A percentile compares a stretch with the other conserved stretches of the same genome.
Conservation (phyloP, 2,113 vertebrate species). For the Osmerus eperlanus region DNA sequence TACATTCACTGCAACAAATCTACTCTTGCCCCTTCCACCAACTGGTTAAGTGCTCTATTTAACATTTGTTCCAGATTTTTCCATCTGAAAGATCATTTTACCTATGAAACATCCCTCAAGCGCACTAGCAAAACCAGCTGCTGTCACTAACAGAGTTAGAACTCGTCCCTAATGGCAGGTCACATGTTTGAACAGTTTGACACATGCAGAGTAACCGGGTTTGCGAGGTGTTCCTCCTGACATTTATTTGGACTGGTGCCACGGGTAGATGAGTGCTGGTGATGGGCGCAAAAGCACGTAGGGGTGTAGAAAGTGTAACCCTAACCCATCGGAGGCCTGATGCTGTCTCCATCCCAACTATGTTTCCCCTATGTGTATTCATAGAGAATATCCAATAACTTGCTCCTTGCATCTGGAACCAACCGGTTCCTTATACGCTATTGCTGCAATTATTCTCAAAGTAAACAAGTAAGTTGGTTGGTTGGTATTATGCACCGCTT, state of each 20-base stretch:
- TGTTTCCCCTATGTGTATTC: not conserved
- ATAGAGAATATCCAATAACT: not conserved
- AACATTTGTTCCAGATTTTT: not conserved
- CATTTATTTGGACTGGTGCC: not conserved
- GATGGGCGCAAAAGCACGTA: slow-evolving; percentile 7
- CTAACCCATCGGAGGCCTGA: not conserved
- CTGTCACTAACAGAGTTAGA: not conserved
- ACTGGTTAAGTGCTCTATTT: not conserved
- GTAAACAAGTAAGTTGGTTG: not conserved
- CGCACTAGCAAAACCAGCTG: not conserved
- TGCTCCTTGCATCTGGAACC: not conserved
- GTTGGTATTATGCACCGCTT: too few relatives aligned
- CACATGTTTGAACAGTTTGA: not conserved
- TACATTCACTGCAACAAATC: not conserved
- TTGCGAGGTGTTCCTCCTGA: not conserved
- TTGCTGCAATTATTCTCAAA: not conserved
- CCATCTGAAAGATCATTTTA: too few relatives aligned
- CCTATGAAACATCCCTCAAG: too few relatives aligned
- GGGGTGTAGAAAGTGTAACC: not conserved
- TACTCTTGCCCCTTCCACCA: not conserved
- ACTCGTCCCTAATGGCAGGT: not conserved
- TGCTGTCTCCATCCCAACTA: not conserved
- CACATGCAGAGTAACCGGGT: not conserved
- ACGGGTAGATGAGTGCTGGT: not conserved
- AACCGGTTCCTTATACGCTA: not conserved